These are phyloP conservation scores for Drosophila yakuba DNA, from an alignment of 1,140 invertebrate genomes.

Conservation along the genomic window DNA sequence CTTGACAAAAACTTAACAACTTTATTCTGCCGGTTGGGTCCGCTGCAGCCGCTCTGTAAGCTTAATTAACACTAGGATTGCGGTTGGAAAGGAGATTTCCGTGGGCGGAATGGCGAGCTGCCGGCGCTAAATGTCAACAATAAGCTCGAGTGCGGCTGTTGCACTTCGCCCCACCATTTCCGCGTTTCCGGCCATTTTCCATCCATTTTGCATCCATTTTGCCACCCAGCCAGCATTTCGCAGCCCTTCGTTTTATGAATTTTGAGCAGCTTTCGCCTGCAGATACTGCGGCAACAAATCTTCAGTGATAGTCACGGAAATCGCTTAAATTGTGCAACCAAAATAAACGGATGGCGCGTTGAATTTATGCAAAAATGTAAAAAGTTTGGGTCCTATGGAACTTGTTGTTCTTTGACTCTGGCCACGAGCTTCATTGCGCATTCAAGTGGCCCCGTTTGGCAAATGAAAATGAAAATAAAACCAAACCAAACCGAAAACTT, in stretches of 20 bases:
- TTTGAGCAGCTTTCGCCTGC: slow-evolving; percentile 47
- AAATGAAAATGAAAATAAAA: slow-evolving; percentile 68
- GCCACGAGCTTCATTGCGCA: slow-evolving; percentile 67
- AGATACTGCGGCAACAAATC: slow-evolving; percentile 56
- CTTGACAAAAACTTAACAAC: slow-evolving; percentile 68
- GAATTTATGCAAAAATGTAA: slow-evolving; percentile 64
- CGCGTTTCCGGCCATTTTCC: slow-evolving; percentile 21
- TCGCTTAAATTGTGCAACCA: slow-evolving; percentile 47
- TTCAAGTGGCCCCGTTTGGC: slow-evolving; percentile 76
- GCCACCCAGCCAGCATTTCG: not conserved
- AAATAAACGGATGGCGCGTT: slow-evolving; percentile 33
- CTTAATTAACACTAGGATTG: slow-evolving; percentile 70
- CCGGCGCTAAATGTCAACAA: slow-evolving; percentile 52
- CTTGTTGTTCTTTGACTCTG: slow-evolving; percentile 27
- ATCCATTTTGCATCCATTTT: not conserved
- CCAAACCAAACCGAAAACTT: slow-evolving; percentile 41
- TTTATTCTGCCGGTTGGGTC: slow-evolving; percentile 50
- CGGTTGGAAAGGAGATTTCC: slow-evolving; percentile 15
- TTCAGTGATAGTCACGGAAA: slow-evolving; percentile 51
- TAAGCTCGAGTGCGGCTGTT: slow-evolving; percentile 50
- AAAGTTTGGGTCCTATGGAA: slow-evolving; percentile 24
- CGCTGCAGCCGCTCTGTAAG: slow-evolving; percentile 47
- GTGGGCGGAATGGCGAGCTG: slow-evolving; percentile 11
- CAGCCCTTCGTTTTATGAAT: slow-evolving; percentile 44
- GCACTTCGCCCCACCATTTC: slow-evolving; percentile 21